Conservation (phyloP, 2,888 invertebrate species). For the Phortica magna region DNA sequence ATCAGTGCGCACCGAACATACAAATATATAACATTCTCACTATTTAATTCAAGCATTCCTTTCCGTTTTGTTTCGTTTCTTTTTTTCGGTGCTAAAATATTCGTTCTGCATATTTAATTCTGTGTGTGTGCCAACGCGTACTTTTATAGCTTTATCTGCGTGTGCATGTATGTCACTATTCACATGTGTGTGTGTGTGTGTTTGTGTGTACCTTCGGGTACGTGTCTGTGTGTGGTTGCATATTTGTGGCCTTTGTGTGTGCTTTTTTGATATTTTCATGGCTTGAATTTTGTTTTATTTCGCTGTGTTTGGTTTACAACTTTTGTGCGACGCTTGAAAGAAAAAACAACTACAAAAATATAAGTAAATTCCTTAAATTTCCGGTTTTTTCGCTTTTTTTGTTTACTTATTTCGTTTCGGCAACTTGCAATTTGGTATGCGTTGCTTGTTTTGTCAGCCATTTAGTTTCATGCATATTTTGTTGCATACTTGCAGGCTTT, state of each 20-base stretch:
- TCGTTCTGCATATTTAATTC: conserved; percentile 68
- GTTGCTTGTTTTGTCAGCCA: background rate
- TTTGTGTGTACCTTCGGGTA: background rate
- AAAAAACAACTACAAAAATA: background rate
- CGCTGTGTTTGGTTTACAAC: conserved; percentile 34
- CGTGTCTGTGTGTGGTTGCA: conserved; percentile 56
- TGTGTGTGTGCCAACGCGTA: conserved; percentile 39
- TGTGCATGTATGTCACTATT: background rate
- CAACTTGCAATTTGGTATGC: conserved; percentile 15
- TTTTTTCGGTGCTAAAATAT: conserved; percentile 50
- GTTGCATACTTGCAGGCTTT: conserved; percentile 10
- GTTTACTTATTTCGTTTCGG: background rate
- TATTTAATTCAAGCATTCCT: background rate
- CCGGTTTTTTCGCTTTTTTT: background rate
- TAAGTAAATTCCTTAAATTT: conserved; percentile 11
- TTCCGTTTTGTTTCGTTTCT: background rate
- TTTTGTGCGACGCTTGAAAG: conserved; percentile 3
- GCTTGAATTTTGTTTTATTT: conserved; percentile 48
- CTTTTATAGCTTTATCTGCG: conserved; percentile 39
- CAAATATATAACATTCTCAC: background rate
- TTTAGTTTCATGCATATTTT: background rate
- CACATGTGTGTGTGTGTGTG: background rate
- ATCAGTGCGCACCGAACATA: background rate
- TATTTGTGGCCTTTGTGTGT: conserved; percentile 52
- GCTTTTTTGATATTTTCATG: conserved; percentile 27